Evolutionary conservation across 2,797 vertebrate genomes (phyloP).

Genomic region (Catostomus latipinnis): DNA sequence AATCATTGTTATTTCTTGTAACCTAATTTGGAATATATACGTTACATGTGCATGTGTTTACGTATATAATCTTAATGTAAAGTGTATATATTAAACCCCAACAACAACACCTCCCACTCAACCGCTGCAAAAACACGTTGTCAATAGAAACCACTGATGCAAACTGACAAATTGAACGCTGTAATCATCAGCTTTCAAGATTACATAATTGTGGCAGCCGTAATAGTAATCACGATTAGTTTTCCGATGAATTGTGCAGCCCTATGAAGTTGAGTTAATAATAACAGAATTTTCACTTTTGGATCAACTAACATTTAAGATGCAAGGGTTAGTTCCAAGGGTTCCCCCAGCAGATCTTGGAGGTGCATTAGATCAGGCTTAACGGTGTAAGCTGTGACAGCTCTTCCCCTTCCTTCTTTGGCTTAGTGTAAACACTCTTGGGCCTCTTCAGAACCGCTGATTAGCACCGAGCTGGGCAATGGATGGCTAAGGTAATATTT

Average conservation of each 20-base stretch:
- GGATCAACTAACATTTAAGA: background rate
- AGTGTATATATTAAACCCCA: too few species aligned
- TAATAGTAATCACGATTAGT: too few species aligned
- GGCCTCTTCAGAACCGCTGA: conserved; percentile 35
- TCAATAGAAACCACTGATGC: too few species aligned
- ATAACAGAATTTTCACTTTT: background rate
- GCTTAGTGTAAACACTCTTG: conserved; percentile 58
- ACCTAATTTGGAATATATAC: too few species aligned
- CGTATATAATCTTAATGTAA: too few species aligned
- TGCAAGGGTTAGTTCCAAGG: background rate
- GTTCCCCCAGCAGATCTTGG: conserved; percentile 13
- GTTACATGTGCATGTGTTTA: too few species aligned
- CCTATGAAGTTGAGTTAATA: background rate
- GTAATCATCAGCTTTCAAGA: background rate
- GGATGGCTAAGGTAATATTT: conserved; percentile 74
- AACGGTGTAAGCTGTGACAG: conserved; percentile 43
- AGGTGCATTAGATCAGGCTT: conserved; percentile 51
- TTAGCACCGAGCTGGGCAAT: conserved; percentile 59
- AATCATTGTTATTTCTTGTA: too few species aligned
- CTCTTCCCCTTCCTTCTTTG: conserved; percentile 22
- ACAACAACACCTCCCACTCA: too few species aligned
- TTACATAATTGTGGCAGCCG: too few species aligned
- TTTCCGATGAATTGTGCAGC: background rate
- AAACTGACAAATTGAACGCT: background rate
- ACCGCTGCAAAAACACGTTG: too few species aligned